Percentiles rank a stretch among this genome's conserved stretches.
Evolutionary conservation across 2,113 vertebrate genomes (phyloP).

Genomic region (Puffinus mauretanicus): DNA sequence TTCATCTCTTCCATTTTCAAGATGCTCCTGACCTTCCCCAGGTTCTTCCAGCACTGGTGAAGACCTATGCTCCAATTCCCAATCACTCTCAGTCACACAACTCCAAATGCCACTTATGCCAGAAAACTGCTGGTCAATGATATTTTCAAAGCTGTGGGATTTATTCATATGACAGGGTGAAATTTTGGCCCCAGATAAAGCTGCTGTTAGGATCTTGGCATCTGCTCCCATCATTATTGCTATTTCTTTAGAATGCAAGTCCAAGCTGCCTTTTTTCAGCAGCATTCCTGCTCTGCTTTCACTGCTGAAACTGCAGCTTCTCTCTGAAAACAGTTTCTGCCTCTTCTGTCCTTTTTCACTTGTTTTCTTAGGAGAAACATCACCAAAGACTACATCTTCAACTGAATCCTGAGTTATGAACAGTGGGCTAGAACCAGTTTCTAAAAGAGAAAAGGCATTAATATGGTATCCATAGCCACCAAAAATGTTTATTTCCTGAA

Average conservation of each 20-base stretch:
- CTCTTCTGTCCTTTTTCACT: conserved; percentile 79
- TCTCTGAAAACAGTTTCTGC: conserved; percentile 86
- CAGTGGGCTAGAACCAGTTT: conserved; percentile 70
- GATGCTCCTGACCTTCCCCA: conserved; percentile 63
- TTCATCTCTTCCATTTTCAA: conserved; percentile 54
- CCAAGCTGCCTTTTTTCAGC: conserved; percentile 84
- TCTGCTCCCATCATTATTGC: conserved; percentile 93
- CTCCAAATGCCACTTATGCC: not conserved
- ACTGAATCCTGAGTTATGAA: conserved; percentile 76
- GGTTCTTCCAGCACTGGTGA: conserved; percentile 59
- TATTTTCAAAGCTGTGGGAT: conserved; percentile 69
- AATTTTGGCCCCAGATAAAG: conserved; percentile 75
- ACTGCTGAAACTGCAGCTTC: conserved; percentile 93
- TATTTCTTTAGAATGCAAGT: conserved; percentile 83
- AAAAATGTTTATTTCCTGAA: not conserved
- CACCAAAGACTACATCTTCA: conserved; percentile 74
- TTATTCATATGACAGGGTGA: conserved; percentile 36
- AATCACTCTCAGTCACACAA: conserved; percentile 42
- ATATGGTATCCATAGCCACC: not conserved
- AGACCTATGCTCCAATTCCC: conserved; percentile 63
- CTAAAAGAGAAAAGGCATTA: conserved; percentile 58
- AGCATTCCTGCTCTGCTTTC: conserved; percentile 91
- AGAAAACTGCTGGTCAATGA: conserved; percentile 53
- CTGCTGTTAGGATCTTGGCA: conserved; percentile 91
- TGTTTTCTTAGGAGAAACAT: conserved; percentile 65